Conservation (phyloP, 2,888 invertebrate species). For the Drosophila quasianomalipes region DNA sequence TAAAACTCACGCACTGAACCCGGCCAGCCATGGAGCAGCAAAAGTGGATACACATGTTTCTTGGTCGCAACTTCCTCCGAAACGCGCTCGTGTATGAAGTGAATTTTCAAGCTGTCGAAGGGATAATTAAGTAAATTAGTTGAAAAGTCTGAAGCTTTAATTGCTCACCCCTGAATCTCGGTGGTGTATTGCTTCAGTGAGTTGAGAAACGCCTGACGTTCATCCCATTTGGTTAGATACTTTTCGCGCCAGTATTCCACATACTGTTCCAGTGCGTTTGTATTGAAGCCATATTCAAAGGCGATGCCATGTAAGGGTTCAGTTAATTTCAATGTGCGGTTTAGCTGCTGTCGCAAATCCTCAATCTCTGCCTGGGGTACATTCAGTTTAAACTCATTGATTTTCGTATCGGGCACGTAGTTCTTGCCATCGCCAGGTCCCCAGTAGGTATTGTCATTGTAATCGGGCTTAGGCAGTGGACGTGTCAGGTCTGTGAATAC, state of each 20-base stretch:
- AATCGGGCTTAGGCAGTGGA: conserved; percentile 79
- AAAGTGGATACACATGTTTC: conserved; percentile 88
- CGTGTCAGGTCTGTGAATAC: conserved; percentile 71
- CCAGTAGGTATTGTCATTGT: conserved; percentile 84
- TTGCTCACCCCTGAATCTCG: conserved; percentile 88
- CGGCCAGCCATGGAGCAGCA: conserved; percentile 95
- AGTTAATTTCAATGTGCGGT: conserved; percentile 86
- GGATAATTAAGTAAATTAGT: conserved; percentile 2
- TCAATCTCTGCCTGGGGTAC: conserved; percentile 83
- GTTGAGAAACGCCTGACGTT: conserved; percentile 90
- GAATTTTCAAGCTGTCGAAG: conserved; percentile 87
- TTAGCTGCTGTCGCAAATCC: conserved; percentile 88
- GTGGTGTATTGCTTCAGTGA: conserved; percentile 91
- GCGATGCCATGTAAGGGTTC: conserved; percentile 89
- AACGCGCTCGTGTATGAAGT: conserved; percentile 88
- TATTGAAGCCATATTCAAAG: conserved; percentile 94
- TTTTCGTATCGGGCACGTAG: conserved; percentile 77
- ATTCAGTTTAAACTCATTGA: conserved; percentile 74
- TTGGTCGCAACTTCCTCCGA: conserved; percentile 85
- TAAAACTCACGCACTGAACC: conserved; percentile 93
- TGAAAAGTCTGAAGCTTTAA: not conserved
- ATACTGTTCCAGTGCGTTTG: conserved; percentile 88
- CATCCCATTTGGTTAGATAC: conserved; percentile 89
- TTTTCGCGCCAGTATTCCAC: conserved; percentile 92
- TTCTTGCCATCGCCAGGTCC: conserved; percentile 79